Base-by-base conservation (phyloP, 37 sponge, comb jelly and placozoan genomes). In the Crambe crambe region DNA sequence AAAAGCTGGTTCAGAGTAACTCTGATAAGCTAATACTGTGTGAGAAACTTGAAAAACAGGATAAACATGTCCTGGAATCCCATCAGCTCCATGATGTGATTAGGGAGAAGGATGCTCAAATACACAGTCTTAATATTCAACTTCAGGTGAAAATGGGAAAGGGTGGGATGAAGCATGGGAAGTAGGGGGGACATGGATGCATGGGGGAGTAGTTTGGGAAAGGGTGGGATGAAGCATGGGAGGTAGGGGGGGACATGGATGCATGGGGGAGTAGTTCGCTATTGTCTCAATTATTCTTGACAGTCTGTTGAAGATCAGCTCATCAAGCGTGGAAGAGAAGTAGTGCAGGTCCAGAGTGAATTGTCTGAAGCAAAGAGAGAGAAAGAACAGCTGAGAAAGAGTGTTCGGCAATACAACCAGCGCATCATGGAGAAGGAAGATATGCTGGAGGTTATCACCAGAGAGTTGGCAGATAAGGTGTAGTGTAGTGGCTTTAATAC, bases 281-380 rank as follows among this genome's bases (percentile, higher is more conserved):
- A n/a, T n/a, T n/a, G n/a, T 75, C 58, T 56, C 44, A 20, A 21
- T 10, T 84, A 0, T 44, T 17, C 2, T 44, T 32, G 34, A 6
- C 56, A 91, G 88, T 70, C 81, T 0, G 61, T 93, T 31, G 90
- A 89, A 66, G 83, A 85, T 8, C 83, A 85, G 80, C 80, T 93
- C 10, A 54, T 29, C 22, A 70, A 78, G 20, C 71, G 42, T 4
- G 77, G 78, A 0, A 20, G 27, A 22, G 87, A 89, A 56, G 81
- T 38, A 66, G 61, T 37, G 5, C 77, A 75, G 35, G 63, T 93
- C 30, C 56, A 93, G 76, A 40, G 37, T 26, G 60, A 74, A 6
- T 34, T 93, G 4, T 44, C 47, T 2, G 90, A 89, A 44, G 35
- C 56, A 0, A 77, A 88, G 77, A 68, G 57, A 27, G 94, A 93